Base-by-base conservation (phyloP, 2,888 invertebrate species). In the Iselma pallidipennis region DNA sequence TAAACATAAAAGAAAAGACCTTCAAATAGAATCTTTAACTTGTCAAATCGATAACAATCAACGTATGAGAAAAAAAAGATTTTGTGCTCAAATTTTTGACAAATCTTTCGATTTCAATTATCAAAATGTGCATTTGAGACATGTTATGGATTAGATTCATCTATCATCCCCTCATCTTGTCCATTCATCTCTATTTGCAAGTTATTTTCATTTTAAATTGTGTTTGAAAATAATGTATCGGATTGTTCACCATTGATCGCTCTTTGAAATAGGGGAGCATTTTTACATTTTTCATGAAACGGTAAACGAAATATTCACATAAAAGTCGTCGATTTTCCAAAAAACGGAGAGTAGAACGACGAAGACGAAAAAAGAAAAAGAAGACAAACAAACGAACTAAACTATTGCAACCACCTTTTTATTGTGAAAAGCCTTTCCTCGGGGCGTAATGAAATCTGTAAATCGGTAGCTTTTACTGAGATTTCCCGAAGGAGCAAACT, bases 401-500 rank as follows among this genome's bases (percentile, higher is more conserved):
- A 33, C 28, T 25, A 42, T 26, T 45, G 23, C 16, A 16, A 37
- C 51, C 55, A 16, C 26, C 10, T 28, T 53, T 53, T 52, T 61
- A 56, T 16, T 49, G 21, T 37, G 37, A 16, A 37, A 37, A 37
- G 37, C 16, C 37, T 45, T 57, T 61, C 49, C 49, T 49, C 29
- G 56, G 31, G 60, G 48, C 55, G 59, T 65, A 65, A 65, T 65
- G 65, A 65, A 65, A 65, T 65, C 65, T 65, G 61, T 65, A 65
- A 65, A 65, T 65, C 65, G 61, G 61, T 53, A 61, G 65, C 65
- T 65, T 61, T 65, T 65, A 65, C 60, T 55, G 65, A 61, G 61
- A 65, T 65, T 65, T 65, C 65, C 65, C 65, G 61, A 52, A 65
- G 65, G 65, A 52, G 31, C 14, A 14, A 63, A 59, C 59, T 53